phyloP scores from a whole-genome alignment of 2,888 invertebrate species.

The Allygus modestus region DNA sequence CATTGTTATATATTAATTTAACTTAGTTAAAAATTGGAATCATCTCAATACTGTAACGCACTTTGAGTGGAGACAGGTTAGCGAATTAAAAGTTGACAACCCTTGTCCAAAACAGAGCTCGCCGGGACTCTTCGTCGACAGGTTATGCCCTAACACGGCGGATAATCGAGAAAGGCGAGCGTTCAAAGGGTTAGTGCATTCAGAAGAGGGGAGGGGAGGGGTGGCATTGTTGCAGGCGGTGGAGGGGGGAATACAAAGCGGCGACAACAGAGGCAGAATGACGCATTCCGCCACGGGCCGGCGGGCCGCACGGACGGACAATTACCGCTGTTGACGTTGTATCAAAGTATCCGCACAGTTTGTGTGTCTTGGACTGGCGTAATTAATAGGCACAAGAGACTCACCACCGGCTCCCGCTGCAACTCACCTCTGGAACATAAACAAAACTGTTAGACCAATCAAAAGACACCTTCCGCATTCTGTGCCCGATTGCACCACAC shows the following conservation, averaged over 20 bases:
- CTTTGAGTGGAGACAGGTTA: too few species aligned
- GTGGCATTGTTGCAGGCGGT: not conserved
- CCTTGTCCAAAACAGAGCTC: not conserved
- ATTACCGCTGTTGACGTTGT: slow-evolving; percentile 46
- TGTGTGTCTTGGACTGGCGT: slow-evolving; percentile 35
- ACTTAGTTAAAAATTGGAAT: too few species aligned
- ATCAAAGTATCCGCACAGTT: slow-evolving; percentile 43
- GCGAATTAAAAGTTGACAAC: not conserved
- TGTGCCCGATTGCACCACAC: slow-evolving; percentile 16
- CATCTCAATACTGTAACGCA: too few species aligned
- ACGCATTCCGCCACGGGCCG: slow-evolving; percentile 20
- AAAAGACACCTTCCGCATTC: slow-evolving; percentile 52
- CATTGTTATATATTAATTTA: too few species aligned
- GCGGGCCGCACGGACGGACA: not conserved
- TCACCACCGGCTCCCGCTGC: not conserved
- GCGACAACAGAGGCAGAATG: slow-evolving; percentile 38
- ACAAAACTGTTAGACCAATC: slow-evolving; percentile 49
- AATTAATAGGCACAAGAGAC: slow-evolving; percentile 42
- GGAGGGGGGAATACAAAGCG: slow-evolving; percentile 28
- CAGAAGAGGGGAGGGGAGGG: slow-evolving; percentile 1
- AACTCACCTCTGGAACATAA: slow-evolving; percentile 55
- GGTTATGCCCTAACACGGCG: slow-evolving; percentile 8
- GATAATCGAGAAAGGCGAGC: slow-evolving; percentile 17
- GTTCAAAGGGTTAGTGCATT: slow-evolving; percentile 50
- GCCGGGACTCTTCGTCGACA: not conserved